Evolutionary conservation across 2,797 vertebrate species (phyloP).

Genomic region (Brachyalestes nurse): DNA sequence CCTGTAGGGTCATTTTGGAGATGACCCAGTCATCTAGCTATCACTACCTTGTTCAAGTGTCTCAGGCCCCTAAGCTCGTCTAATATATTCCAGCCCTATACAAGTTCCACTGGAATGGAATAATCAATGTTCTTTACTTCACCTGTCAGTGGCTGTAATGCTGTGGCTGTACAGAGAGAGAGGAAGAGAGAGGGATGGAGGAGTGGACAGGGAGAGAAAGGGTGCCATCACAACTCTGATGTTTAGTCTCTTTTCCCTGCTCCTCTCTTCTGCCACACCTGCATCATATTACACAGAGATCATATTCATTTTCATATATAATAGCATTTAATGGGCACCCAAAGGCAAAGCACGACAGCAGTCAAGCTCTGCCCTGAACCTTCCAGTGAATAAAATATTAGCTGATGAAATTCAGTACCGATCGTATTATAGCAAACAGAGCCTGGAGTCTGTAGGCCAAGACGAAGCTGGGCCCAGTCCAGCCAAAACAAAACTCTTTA

Average conservation of each 20-base stretch:
- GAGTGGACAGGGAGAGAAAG: too few species aligned
- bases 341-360: conserved; percentile 16
- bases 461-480: not conserved
- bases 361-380: not conserved
- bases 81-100: too few species aligned
- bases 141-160: too few species aligned
- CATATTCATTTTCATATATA: conserved; percentile 44
- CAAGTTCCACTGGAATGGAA: too few species aligned
- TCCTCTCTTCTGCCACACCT: conserved; percentile 38
- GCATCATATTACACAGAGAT: conserved; percentile 56
- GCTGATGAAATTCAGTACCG: not conserved
- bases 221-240: not conserved
- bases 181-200: too few species aligned
- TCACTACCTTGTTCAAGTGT: too few species aligned
- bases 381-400: not conserved
- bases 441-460: too few species aligned
- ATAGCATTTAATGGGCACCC: not conserved
- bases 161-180: too few species aligned
- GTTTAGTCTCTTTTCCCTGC: not conserved
- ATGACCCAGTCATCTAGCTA: too few species aligned
- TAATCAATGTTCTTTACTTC: too few species aligned
- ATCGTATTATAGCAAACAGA: not conserved
- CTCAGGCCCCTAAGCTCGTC: too few species aligned
- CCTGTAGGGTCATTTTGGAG: too few species aligned
- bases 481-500: not conserved